Percentiles rank a stretch among this genome's conserved stretches.
phyloP scores from a whole-genome alignment of 2,888 invertebrate species.

The Coleophora flavipennella region DNA sequence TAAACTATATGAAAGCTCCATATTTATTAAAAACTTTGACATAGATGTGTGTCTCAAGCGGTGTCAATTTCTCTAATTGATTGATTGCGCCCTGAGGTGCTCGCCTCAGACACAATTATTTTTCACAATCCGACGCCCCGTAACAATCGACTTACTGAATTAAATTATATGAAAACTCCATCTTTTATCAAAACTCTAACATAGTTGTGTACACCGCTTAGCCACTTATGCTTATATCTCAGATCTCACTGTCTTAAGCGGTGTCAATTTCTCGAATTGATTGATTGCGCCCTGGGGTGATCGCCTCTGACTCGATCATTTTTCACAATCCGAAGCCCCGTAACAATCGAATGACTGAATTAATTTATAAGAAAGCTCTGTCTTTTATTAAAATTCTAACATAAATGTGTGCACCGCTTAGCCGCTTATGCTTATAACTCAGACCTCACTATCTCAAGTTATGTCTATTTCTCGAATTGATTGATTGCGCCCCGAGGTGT shows the following conservation, averaged over 20 bases:
- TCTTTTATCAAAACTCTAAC: no score
- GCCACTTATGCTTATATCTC: slow-evolving; percentile 16
- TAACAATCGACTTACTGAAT: slow-evolving; percentile 34
- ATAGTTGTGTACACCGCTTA: background rate
- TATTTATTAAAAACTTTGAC: no score
- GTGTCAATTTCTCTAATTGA: slow-evolving; percentile 42
- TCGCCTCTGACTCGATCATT: slow-evolving; percentile 30
- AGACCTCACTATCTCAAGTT: no score
- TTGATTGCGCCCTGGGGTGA: slow-evolving; percentile 28
- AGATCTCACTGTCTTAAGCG: slow-evolving; percentile 12
- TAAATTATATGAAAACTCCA: no score
- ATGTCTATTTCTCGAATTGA: slow-evolving; percentile 42
- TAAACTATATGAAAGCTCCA: no score
- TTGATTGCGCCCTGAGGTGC: slow-evolving; percentile 32
- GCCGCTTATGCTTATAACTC: slow-evolving; percentile 20
- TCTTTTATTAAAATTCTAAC: no score
- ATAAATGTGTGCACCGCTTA: no score
- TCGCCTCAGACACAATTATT: slow-evolving; percentile 30
- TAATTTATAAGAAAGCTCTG: no score
- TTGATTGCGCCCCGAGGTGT: slow-evolving; percentile 32
- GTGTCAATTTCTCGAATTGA: slow-evolving; percentile 42
- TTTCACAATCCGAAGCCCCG: slow-evolving; percentile 31
- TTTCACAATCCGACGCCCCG: slow-evolving; percentile 31
- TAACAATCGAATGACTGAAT: slow-evolving; percentile 35
- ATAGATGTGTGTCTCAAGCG: no score